Evolutionary conservation across 53 echinoderm and acorn worm species (phyloP), one percentile per base, ranked within the genome.

Genomic region (Echinometra lucunter): DNA sequence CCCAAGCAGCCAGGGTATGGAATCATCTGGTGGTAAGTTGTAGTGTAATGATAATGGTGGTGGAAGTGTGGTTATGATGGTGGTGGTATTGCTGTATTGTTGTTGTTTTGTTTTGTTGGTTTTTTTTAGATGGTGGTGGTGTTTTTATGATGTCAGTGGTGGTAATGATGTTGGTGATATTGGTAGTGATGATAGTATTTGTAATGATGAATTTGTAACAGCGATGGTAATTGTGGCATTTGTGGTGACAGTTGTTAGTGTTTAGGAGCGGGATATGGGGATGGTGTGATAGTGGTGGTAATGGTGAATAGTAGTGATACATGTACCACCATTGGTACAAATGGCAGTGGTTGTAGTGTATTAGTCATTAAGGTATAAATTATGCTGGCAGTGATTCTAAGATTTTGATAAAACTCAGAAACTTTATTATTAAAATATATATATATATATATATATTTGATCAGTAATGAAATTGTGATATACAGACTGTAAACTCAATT

Each of bases 1-100:
- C 99, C 16, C 98, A 99, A 67, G 99, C 99, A 75, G 99, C 99
- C 32, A 96, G 95, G 66, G 97, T 99, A 96, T 99, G 99, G 99
- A 99, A 99, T 57, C 96, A 98, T 15, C 96, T 98, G 67, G 99
- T 99, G 96, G 99, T 99, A 96, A 95, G 99, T 94, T 58, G 23
- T 4, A 25, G 23, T 4, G 63, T 23, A 1, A 25, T 63, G 25
- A 25, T 63, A 25, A 25, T 63, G 63, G 25, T 63, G 63, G 63
- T 63, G 32, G 12, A 7, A 10, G n/a, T n/a, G n/a, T 1, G 21
- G 13, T 85, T 17, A 9, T 85, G 87, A 53, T 44, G 53, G 34
- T 27, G 53, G 35, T 85, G n/a, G 45, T 85, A n/a, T 16, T 19
- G 49, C 4, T 47, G 49, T 47, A n/a, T 47, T 4, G 49, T 47